Percentiles rank a stretch among this genome's conserved stretches.
phyloP scores from a whole-genome alignment of 2,113 vertebrate species.

The Mormoops blainvillei region DNA sequence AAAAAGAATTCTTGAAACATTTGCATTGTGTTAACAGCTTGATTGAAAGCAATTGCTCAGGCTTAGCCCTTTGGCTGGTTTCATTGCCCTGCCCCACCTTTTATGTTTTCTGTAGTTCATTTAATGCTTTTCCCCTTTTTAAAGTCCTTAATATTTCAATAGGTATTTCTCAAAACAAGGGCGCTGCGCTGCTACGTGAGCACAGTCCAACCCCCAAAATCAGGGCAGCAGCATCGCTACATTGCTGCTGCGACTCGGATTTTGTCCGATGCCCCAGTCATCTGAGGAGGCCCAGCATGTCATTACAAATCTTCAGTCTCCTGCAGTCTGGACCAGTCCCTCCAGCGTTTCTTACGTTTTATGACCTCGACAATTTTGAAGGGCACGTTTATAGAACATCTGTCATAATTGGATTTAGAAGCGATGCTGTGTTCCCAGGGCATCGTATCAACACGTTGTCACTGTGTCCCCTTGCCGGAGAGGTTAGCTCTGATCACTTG shows the following conservation, averaged over 20 bases:
- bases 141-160: not conserved
- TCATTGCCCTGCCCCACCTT: not conserved
- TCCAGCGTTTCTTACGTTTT: not conserved
- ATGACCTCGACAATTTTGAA: too few relatives aligned
- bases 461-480: not conserved
- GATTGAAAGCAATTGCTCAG: not conserved
- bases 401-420: too few relatives aligned
- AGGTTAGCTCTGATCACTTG: not conserved
- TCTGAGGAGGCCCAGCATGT: fast-evolving
- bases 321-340: not conserved
- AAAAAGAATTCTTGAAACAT: too few relatives aligned
- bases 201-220: not conserved
- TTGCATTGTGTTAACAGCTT: too few relatives aligned
- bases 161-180: not conserved
- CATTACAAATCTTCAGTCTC: not conserved
- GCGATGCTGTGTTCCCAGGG: not conserved
- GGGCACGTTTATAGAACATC: not conserved
- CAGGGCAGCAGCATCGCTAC: not conserved
- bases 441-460: not conserved
- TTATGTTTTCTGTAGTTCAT: too few relatives aligned
- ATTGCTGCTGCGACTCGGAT: fast-evolving
- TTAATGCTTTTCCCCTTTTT: too few relatives aligned
- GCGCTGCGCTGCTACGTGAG: not conserved
- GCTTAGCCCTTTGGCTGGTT: not conserved
- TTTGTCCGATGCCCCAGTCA: not conserved